Conservation (phyloP, 1,140 invertebrate species). For the Panagrolaimus sp. region DNA sequence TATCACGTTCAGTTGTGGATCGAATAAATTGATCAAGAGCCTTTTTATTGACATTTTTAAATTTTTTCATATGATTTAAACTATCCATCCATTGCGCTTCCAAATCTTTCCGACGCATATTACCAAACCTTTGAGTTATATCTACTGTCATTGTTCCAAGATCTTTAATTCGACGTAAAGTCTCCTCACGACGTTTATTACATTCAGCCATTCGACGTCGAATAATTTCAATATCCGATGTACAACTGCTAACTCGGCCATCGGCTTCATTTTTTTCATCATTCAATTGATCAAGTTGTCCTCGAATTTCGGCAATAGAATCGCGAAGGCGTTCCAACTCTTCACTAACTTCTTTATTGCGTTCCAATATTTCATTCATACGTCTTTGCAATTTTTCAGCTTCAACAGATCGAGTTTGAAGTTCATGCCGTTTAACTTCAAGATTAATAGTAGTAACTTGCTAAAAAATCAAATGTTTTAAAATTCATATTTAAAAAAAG, state of each 20-base stretch:
- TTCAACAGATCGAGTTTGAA: slow-evolving; percentile 77
- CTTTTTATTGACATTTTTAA: slow-evolving; percentile 98
- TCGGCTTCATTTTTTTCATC: slow-evolving; percentile 6
- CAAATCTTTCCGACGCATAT: slow-evolving; percentile 76
- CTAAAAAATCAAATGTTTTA: slow-evolving; percentile 60
- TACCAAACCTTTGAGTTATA: slow-evolving; percentile 82
- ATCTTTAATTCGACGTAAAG: slow-evolving; percentile 41
- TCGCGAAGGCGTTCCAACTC: background rate
- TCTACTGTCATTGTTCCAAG: slow-evolving; percentile 77
- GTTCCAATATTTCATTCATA: slow-evolving; percentile 71
- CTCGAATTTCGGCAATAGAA: background rate
- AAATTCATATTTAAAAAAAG: slow-evolving; percentile 1
- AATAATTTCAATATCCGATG: background rate
- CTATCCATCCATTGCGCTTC: slow-evolving; percentile 80
- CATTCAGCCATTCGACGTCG: slow-evolving; percentile 8
- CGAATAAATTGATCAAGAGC: slow-evolving; percentile 97
- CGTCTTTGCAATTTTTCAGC: slow-evolving; percentile 69
- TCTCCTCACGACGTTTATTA: slow-evolving; percentile 3
- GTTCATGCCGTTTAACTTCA: slow-evolving; percentile 79
- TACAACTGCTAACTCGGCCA: background rate
- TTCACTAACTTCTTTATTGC: background rate
- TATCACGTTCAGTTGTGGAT: slow-evolving; percentile 95
- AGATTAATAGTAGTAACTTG: slow-evolving; percentile 89
- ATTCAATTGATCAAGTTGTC: background rate
- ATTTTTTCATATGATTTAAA: slow-evolving; percentile 95